phyloP scores from a whole-genome alignment of 2,888 invertebrate species.

The Andrena chrysosceles region DNA sequence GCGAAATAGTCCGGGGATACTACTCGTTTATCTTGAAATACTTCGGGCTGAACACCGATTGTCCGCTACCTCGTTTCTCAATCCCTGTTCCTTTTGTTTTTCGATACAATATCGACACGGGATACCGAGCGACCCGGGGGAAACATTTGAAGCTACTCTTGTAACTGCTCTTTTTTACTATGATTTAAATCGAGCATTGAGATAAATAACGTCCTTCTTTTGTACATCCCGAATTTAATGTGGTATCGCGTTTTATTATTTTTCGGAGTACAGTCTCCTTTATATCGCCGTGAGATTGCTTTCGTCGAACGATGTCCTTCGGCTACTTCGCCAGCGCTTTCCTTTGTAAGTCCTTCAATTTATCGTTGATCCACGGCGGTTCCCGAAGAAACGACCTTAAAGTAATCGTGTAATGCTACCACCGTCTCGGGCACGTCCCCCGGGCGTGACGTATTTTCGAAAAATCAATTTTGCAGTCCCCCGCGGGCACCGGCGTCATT shows the following conservation, averaged over 20 bases:
- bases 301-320: slow-evolving; percentile 7
- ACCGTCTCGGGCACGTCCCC: slow-evolving; percentile 39
- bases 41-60: slow-evolving; percentile 41
- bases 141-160: background rate
- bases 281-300: slow-evolving; percentile 1
- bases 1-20: slow-evolving; percentile 29
- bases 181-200: background rate
- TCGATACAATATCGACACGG: slow-evolving; percentile 4
- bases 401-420: slow-evolving; percentile 42
- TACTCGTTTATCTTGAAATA: slow-evolving; percentile 61
- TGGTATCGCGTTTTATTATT: background rate
- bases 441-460: slow-evolving; percentile 65
- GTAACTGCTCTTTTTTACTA: background rate
- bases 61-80: slow-evolving; percentile 50
- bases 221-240: background rate
- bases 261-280: background rate
- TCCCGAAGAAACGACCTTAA: slow-evolving; percentile 45
- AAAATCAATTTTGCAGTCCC: slow-evolving; percentile 73
- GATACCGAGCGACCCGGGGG: background rate
- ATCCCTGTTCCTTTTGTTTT: slow-evolving; percentile 41
- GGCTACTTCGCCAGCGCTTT: slow-evolving; percentile 18
- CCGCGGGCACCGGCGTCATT: slow-evolving; percentile 51
- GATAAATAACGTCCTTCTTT: background rate
- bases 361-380: slow-evolving; percentile 60
- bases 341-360: slow-evolving; percentile 54